A percentile compares a stretch with the other conserved stretches of the same genome.
Evolutionary conservation across 2,888 invertebrate species (phyloP).

Genomic region (Acrobasis consociella): DNA sequence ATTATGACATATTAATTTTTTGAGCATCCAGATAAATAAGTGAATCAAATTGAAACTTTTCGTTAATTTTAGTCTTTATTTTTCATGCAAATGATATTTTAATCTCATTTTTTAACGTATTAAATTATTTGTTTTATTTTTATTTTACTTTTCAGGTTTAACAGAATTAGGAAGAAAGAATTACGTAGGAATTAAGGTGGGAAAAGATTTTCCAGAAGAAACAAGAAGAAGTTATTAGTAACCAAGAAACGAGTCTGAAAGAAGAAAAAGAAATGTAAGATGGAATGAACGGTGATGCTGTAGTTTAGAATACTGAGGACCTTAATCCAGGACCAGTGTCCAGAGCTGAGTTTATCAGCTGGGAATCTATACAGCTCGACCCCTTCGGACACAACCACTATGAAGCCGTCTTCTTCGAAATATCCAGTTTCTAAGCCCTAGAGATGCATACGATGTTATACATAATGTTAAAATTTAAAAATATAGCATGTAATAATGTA

Average conservation of each 20-base stretch:
- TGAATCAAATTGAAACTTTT: neutral
- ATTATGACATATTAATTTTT: neutral
- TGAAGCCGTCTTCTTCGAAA: conserved; percentile 83
- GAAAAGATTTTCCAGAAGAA: conserved; percentile 1
- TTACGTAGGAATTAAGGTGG: neutral
- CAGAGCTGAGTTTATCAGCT: conserved; percentile 82
- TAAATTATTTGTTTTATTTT: neutral
- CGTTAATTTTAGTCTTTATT: neutral
- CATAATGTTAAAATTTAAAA: conserved; percentile 24
- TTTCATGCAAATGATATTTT: conserved; percentile 8
- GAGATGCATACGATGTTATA: conserved; percentile 63
- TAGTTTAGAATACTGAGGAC: conserved; percentile 77
- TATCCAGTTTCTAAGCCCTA: conserved; percentile 84
- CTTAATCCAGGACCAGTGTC: conserved; percentile 87
- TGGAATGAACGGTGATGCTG: conserved; percentile 69
- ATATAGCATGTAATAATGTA: neutral
- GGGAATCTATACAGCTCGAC: conserved; percentile 85
- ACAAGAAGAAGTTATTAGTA: neutral
- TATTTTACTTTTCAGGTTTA: neutral
- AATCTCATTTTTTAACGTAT: neutral
- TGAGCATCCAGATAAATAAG: neutral
- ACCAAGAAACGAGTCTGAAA: conserved; percentile 5
- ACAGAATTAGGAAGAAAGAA: neutral
- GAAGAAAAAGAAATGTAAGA: conserved; percentile 52
- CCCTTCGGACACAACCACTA: conserved; percentile 85